Percentiles rank a stretch among this genome's conserved stretches.
Evolutionary conservation across 2,888 invertebrate species (phyloP).

Genomic region (Eristalinus sepulchralis): DNA sequence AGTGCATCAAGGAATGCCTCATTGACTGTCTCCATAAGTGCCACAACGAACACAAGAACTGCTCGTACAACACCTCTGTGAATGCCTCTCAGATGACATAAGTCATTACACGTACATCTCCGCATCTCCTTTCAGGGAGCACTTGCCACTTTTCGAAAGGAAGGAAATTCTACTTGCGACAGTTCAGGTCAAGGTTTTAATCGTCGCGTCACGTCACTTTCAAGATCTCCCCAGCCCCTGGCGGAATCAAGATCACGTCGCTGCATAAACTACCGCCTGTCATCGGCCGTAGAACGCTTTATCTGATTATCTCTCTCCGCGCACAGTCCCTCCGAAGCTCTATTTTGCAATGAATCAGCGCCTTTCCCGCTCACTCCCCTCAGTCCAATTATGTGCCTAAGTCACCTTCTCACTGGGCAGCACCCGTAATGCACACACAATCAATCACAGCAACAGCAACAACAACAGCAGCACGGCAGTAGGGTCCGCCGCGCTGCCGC

Average conservation of each 20-base stretch:
- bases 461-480: no score
- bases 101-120: no score
- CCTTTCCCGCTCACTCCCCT: not conserved
- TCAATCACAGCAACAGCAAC: no score
- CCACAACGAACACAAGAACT: no score
- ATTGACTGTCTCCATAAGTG: no score
- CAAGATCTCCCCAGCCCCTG: not conserved
- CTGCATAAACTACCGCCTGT: not conserved
- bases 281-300: not conserved
- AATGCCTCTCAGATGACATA: no score
- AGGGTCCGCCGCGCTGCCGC: not conserved
- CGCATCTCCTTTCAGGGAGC: no score
- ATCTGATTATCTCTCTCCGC: not conserved
- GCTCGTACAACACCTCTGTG: no score
- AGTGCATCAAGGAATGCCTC: no score
- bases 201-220: not conserved
- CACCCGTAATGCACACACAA: no score
- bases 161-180: not conserved
- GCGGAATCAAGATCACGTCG: not conserved
- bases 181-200: not conserved
- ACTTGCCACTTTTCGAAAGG: not conserved
- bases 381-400: not conserved
- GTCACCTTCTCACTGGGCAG: not conserved
- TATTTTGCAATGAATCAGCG: not conserved
- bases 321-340: not conserved